Percentiles rank a stretch among this genome's conserved stretches.
phyloP scores from a whole-genome alignment of 2,888 invertebrate species.

The Phragmatobia fuliginosa region DNA sequence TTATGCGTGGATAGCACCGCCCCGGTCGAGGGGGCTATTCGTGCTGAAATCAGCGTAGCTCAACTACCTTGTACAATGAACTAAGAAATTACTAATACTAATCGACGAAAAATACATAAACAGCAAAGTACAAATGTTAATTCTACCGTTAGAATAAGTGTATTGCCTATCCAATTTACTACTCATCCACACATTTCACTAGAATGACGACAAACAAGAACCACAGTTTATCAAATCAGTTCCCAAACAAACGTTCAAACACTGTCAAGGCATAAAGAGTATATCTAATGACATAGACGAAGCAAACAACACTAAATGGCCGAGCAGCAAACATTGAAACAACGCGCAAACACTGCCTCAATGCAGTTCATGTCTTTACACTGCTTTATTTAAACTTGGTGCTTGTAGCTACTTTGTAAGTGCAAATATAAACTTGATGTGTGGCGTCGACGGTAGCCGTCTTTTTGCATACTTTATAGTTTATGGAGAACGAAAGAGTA shows the following conservation, averaged over 20 bases:
- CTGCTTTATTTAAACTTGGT: slow-evolving; percentile 47
- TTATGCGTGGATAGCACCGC: too few relatives aligned
- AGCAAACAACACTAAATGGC: slow-evolving; percentile 47
- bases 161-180: background rate
- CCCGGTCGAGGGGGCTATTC: too few relatives aligned
- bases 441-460: slow-evolving; percentile 21
- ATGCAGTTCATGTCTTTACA: slow-evolving; percentile 46
- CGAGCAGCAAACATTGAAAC: slow-evolving; percentile 46
- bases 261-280: slow-evolving; percentile 38
- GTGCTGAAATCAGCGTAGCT: too few relatives aligned
- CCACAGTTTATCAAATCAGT: slow-evolving; percentile 27
- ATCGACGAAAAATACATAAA: background rate
- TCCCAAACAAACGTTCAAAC: slow-evolving; percentile 44
- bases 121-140: background rate
- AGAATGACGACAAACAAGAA: slow-evolving; percentile 1
- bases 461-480: slow-evolving; percentile 14
- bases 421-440: slow-evolving; percentile 44
- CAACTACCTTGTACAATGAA: too few relatives aligned
- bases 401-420: slow-evolving; percentile 41
- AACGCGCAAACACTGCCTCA: slow-evolving; percentile 40
- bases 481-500: slow-evolving; percentile 1
- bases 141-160: background rate
- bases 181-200: background rate
- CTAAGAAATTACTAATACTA: background rate
- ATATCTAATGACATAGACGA: slow-evolving; percentile 41